phyloP scores from a whole-genome alignment of 1,140 invertebrate species.

The Cataglyphis hispanica region DNA sequence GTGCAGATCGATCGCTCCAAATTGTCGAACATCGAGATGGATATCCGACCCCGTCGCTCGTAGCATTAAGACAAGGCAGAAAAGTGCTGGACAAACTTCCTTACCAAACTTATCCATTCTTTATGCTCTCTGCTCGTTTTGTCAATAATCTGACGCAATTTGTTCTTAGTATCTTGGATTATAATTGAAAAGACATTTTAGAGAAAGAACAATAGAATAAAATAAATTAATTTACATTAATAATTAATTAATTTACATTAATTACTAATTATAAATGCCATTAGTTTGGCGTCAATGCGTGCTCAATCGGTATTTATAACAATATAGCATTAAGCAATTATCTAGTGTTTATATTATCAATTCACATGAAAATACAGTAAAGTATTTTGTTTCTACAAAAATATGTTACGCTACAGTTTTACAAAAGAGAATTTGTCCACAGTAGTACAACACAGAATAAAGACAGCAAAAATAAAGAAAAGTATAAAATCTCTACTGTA shows the following conservation, averaged over 20 bases:
- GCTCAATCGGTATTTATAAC: no score
- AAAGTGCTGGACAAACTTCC: conserved; percentile 56
- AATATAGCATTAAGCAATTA: conserved; percentile 19
- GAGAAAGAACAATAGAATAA: not conserved
- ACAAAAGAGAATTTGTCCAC: not conserved
- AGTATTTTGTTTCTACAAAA: not conserved
- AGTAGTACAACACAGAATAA: not conserved
- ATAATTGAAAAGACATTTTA: conserved; percentile 15
- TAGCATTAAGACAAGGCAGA: conserved; percentile 18
- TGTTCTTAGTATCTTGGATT: not conserved
- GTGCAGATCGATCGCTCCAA: conserved; percentile 54
- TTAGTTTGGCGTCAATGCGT: not conserved
- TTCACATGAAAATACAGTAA: not conserved
- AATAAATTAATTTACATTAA: conserved; percentile 30
- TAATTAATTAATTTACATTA: conserved; percentile 22
- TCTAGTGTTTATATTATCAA: not conserved
- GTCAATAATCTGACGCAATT: conserved; percentile 11
- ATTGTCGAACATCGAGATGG: conserved; percentile 47
- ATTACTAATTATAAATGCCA: conserved; percentile 17
- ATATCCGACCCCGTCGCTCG: not conserved
- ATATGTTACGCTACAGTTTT: not conserved
- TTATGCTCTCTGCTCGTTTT: not conserved
- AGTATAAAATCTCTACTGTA: conserved; percentile 15
- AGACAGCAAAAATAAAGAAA: not conserved
- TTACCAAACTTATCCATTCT: conserved; percentile 48